Base-by-base conservation (phyloP, 2,888 invertebrate genomes). In the Charanyca ferruginea region DNA sequence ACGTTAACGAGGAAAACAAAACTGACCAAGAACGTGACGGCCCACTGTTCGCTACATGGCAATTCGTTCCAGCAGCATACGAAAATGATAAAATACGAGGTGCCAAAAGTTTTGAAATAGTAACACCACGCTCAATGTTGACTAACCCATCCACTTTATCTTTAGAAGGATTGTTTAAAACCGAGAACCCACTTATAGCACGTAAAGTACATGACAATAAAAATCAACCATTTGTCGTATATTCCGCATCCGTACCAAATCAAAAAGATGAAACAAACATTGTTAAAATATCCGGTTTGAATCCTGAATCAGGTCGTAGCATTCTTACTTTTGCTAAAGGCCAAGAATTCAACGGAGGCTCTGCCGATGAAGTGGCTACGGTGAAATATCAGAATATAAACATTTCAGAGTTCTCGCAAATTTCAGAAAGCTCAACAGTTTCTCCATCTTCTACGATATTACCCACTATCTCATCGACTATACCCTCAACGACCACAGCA, bases 111-210 rank as follows among this genome's bases (percentile, higher is more conserved):
- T 93, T 91, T 66, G 94, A 96, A 74, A 85, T 93, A 44, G 88
- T 94, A 1, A 94, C 95, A 6, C 94, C 93, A 11, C 91, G 93
- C 44, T 86, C 89, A 2, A 88, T 90, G 85, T 75, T 86, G 1
- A 93, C 90, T 9, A 96, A 97, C 87, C 96, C 96, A 1, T 97
- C 97, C 0, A 97, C 97, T 1, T 96, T 97, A 73, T 92, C 97
- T 13, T 88, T 97, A 73, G 97, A 97, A 91, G 97, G 96, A 2
- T 90, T 97, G 9, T 97, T 97, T 81, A 96, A 96, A 86, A 96
- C 96, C 63, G 93, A 96, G 85, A 93, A 91, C 57, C 94, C 96
- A 0, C 66, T 87, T 2, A 89, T 83, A 70, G 89, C 89, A 5
- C 89, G 87, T 67, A 91, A 91, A 86, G 75, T 88, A 2, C 84